Evolutionary conservation across 2,113 vertebrate species (phyloP).

Genomic region (Petromus typicus): DNA sequence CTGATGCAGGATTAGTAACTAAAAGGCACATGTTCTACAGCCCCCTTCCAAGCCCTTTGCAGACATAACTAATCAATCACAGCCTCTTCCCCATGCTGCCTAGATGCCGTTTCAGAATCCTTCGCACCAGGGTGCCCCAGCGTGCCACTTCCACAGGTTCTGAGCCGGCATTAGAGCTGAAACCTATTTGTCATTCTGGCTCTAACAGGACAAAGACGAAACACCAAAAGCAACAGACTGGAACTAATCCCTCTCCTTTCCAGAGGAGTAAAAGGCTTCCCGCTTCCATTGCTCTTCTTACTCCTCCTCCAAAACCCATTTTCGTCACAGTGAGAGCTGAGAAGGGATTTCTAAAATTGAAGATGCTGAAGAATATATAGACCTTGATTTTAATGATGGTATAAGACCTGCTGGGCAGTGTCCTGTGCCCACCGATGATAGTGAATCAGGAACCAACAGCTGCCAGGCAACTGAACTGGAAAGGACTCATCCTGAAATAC

Average conservation of each 20-base stretch:
- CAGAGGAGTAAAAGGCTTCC: constrained; percentile 52
- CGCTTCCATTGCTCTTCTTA: background rate
- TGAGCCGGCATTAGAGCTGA: constrained; percentile 9
- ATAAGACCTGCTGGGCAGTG: background rate
- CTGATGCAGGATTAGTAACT: background rate
- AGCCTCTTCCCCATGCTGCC: background rate
- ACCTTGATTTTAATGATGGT: constrained; percentile 51
- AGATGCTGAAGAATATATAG: constrained; percentile 51
- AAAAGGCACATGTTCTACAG: background rate
- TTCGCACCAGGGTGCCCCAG: background rate
- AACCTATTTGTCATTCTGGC: constrained; percentile 67
- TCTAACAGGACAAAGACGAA: constrained; percentile 76
- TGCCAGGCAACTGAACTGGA: background rate
- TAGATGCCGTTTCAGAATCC: background rate
- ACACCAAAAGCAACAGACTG: constrained; percentile 69
- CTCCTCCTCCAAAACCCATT: constrained; percentile 63
- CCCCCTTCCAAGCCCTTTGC: background rate
- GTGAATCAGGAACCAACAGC: background rate
- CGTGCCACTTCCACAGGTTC: constrained; percentile 14
- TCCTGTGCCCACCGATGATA: background rate
- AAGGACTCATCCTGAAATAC: background rate
- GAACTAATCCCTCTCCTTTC: constrained; percentile 71
- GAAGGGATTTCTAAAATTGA: constrained; percentile 65
- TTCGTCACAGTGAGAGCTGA: constrained; percentile 26
- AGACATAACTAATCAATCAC: constrained; percentile 48